A percentile compares a stretch with the other conserved stretches of the same genome.
These are phyloP conservation scores for Aphidius ervi DNA, from an alignment of 1,140 invertebrate genomes.

Conservation along the genomic window DNA sequence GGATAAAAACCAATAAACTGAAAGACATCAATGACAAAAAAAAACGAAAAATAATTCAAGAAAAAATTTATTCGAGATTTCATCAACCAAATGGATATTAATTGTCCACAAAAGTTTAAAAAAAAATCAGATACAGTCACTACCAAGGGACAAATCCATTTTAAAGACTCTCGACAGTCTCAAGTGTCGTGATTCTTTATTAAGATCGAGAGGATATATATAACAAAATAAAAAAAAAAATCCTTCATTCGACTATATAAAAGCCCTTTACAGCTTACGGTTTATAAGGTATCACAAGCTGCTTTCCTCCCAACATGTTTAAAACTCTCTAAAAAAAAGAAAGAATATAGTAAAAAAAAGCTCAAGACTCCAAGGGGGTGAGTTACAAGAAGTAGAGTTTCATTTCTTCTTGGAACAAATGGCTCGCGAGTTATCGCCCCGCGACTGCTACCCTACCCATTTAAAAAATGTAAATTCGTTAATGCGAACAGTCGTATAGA, in stretches of 20 bases:
- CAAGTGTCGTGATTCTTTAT: slow-evolving; percentile 44
- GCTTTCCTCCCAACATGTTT: too few species aligned
- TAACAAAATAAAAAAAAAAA: neutral
- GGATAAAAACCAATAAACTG: too few species aligned
- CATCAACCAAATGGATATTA: slow-evolving; percentile 24
- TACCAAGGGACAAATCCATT: slow-evolving; percentile 31
- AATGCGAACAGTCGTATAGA: slow-evolving; percentile 41
- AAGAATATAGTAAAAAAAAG: slow-evolving; percentile 3
- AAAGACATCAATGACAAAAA: too few species aligned
- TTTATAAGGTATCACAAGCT: too few species aligned
- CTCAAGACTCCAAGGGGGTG: slow-evolving; percentile 1
- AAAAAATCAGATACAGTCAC: slow-evolving; percentile 13
- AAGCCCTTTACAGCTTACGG: too few species aligned
- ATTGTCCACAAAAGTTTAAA: slow-evolving; percentile 17
- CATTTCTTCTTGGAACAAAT: slow-evolving; percentile 51
- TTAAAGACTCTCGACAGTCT: slow-evolving; percentile 25
- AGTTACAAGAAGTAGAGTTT: slow-evolving; percentile 33
- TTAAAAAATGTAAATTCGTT: slow-evolving; percentile 57
- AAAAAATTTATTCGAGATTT: too few species aligned
- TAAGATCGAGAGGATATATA: slow-evolving; percentile 42
- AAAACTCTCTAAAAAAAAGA: neutral
- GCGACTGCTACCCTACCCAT: slow-evolving; percentile 42
- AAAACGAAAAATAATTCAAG: too few species aligned
- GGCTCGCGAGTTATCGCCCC: slow-evolving; percentile 52
- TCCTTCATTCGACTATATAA: neutral